phyloP scores from a whole-genome alignment of 2,888 invertebrate genomes.

The Apoda limacodes region DNA sequence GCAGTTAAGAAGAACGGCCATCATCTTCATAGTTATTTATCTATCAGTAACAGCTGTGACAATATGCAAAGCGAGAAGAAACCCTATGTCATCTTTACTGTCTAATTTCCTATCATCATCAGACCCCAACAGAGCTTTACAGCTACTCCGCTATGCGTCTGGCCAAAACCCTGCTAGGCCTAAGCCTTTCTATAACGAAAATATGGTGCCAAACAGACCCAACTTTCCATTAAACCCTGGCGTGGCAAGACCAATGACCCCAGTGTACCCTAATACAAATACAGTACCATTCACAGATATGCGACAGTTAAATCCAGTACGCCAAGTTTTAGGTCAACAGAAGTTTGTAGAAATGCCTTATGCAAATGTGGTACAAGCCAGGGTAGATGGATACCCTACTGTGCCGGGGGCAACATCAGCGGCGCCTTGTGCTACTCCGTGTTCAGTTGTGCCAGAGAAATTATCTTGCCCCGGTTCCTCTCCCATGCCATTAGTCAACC shows the following conservation, averaged over 20 bases:
- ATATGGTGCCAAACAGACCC: constrained; percentile 2
- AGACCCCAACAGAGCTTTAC: neutral
- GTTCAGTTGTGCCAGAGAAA: constrained; percentile 7
- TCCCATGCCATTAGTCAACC: constrained; percentile 22
- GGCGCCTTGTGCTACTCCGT: constrained; percentile 1
- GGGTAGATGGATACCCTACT: neutral
- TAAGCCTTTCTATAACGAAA: neutral
- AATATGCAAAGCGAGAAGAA: neutral
- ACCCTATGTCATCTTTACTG: neutral
- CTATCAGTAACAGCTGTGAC: neutral
- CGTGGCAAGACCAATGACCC: constrained; percentile 1
- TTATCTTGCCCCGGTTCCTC: constrained; percentile 11
- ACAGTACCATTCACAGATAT: neutral
- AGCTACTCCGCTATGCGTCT: neutral
- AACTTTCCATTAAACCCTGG: constrained; percentile 1
- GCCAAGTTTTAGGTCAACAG: neutral
- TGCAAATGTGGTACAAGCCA: neutral
- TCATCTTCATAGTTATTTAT: neutral
- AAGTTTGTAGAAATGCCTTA: neutral
- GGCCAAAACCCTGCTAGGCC: neutral
- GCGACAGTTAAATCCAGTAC: neutral
- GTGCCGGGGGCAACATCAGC: neutral
- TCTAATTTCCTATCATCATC: neutral
- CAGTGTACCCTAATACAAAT: neutral
- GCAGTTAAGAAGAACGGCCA: constrained; percentile 11